phyloP scores from a whole-genome alignment of 2,113 vertebrate species.

The Melanostigma gelatinosum region DNA sequence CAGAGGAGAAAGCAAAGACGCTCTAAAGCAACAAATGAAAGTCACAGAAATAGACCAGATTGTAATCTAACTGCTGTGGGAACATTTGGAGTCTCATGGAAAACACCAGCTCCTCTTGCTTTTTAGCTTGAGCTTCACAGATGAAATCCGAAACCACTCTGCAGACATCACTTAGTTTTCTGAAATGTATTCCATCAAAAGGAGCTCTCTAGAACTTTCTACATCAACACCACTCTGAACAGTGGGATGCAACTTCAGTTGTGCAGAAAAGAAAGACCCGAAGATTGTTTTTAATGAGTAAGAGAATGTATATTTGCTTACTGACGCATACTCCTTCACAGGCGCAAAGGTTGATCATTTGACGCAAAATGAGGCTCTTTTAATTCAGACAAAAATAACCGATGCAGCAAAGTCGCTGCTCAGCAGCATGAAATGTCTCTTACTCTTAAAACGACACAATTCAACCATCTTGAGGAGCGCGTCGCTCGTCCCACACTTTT shows the following conservation, averaged over 20 bases:
- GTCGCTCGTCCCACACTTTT: slow-evolving; percentile 17
- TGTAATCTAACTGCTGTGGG: background rate
- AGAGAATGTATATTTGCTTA: background rate
- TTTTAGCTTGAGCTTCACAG: background rate
- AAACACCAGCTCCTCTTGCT: background rate
- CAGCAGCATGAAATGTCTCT: background rate
- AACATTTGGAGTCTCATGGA: background rate
- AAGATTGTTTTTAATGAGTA: slow-evolving; percentile 16
- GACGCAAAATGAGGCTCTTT: background rate
- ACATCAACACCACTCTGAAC: background rate
- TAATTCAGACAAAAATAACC: slow-evolving; percentile 27
- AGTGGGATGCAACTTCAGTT: background rate
- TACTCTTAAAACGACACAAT: background rate
- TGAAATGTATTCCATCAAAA: background rate
- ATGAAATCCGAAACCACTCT: background rate
- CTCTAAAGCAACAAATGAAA: background rate
- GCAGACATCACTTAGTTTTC: background rate
- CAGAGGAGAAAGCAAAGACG: background rate
- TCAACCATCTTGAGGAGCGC: slow-evolving; percentile 11
- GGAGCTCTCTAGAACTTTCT: background rate
- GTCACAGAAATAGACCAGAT: background rate
- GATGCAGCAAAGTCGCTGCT: slow-evolving; percentile 2
- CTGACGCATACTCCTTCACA: background rate
- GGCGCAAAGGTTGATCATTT: background rate
- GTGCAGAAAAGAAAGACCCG: background rate